Evolutionary conservation across 92 coral and sea anemone genomes (phyloP).

Genomic region (Paramuricea clavata): DNA sequence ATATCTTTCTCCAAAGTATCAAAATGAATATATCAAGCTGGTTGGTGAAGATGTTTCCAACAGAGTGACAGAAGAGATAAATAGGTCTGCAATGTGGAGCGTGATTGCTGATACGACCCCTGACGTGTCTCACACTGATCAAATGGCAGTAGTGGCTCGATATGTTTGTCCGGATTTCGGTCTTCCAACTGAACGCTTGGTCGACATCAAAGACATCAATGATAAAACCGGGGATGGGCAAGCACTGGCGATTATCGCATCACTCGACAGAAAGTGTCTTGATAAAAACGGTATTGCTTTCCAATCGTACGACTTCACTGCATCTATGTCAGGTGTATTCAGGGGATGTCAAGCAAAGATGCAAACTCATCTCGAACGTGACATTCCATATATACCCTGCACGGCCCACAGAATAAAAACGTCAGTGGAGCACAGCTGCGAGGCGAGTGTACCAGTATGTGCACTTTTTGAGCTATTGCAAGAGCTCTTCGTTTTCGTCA

Average conservation of each 20-base stretch:
- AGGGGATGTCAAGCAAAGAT: neutral
- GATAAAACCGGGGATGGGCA: neutral
- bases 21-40: neutral
- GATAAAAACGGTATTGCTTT: too few species aligned
- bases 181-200: neutral
- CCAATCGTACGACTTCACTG: neutral
- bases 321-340: neutral
- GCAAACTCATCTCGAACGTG: neutral
- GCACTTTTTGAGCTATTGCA: neutral
- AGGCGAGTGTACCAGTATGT: neutral
- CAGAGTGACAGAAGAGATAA: neutral
- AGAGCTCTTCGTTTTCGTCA: neutral
- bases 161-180: neutral
- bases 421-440: neutral
- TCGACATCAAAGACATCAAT: neutral
- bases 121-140: neutral
- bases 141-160: neutral
- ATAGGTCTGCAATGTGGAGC: neutral
- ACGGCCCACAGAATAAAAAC: neutral
- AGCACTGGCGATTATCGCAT: neutral
- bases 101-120: neutral
- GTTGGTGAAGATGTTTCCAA: neutral
- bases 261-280: too few species aligned
- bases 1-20: neutral
- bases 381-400: constrained; percentile 1